Conservation (phyloP, 2,113 vertebrate species). For the Gopherus flavomarginatus region DNA sequence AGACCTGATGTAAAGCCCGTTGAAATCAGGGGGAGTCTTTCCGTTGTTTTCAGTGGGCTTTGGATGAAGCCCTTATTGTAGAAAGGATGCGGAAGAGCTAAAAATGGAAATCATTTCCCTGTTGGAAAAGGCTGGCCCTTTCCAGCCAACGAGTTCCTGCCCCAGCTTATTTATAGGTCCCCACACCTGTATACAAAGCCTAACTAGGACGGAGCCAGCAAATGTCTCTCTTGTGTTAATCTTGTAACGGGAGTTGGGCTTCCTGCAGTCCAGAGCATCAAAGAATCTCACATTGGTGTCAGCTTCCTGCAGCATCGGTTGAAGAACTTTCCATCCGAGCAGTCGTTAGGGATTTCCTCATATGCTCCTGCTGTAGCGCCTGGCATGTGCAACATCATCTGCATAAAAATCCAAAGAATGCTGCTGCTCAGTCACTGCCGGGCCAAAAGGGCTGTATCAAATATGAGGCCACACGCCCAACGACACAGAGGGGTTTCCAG, state of each 20-base stretch:
- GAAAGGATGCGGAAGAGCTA: not conserved
- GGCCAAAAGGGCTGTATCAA: not conserved
- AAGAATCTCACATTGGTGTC: not conserved
- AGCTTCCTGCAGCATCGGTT: not conserved
- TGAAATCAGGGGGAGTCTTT: not conserved
- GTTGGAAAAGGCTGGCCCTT: not conserved
- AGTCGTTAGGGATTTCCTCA: not conserved
- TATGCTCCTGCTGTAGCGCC: not conserved
- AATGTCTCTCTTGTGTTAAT: not conserved
- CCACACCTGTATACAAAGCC: not conserved
- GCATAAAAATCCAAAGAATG: slow-evolving; percentile 35
- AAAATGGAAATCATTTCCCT: not conserved
- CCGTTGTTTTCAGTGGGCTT: not conserved
- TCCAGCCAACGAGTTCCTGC: not conserved
- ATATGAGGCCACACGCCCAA: not conserved
- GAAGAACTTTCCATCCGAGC: not conserved
- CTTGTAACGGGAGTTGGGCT: not conserved
- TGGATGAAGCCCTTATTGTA: not conserved
- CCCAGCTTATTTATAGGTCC: no score
- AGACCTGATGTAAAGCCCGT: not conserved
- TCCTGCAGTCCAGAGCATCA: not conserved
- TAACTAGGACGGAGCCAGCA: not conserved
- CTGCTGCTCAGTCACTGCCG: not conserved
- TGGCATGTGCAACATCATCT: not conserved
- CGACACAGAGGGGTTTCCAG: not conserved